Percentiles rank a stretch among this genome's conserved stretches.
Evolutionary conservation across 2,888 invertebrate species (phyloP).

Genomic region (Drosophila kambysellisi): DNA sequence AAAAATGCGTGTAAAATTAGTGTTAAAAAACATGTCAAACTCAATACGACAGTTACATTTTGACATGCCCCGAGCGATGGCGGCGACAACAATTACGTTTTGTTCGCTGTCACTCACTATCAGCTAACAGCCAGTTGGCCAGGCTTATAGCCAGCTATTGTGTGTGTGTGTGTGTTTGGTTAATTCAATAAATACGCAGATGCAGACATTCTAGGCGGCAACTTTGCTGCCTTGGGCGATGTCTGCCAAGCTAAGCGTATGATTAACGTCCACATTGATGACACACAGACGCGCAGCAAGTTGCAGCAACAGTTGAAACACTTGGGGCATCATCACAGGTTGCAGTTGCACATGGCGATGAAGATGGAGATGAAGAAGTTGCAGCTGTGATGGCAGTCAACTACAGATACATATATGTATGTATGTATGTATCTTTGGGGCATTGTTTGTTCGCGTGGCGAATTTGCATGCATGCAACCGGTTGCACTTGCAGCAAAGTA

Average conservation of each 20-base stretch:
- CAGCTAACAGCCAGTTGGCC: constrained; percentile 4
- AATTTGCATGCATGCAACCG: constrained; percentile 80
- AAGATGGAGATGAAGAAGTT: constrained; percentile 30
- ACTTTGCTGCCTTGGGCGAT: constrained; percentile 60
- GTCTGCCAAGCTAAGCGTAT: constrained; percentile 76
- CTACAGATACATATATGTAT: not conserved
- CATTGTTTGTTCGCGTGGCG: constrained; percentile 74
- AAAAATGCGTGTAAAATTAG: constrained; percentile 82
- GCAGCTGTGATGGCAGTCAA: constrained; percentile 36
- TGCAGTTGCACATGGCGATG: constrained; percentile 4
- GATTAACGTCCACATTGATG: constrained; percentile 80
- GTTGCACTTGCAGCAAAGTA: constrained; percentile 43
- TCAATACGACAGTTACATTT: constrained; percentile 77
- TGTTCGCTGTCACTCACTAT: constrained; percentile 53
- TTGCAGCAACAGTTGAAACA: constrained; percentile 2
- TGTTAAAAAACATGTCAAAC: constrained; percentile 82
- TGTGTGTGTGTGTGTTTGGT: constrained; percentile 31
- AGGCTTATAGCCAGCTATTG: constrained; percentile 13
- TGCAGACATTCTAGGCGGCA: constrained; percentile 66
- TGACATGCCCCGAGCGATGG: constrained; percentile 65
- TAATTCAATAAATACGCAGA: constrained; percentile 72
- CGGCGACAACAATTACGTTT: constrained; percentile 72
- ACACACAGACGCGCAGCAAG: constrained; percentile 49
- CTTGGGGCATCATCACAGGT: not conserved
- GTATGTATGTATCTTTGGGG: constrained; percentile 10